Conservation (phyloP, 2,888 invertebrate species). For the Hypomecis atomaria region DNA sequence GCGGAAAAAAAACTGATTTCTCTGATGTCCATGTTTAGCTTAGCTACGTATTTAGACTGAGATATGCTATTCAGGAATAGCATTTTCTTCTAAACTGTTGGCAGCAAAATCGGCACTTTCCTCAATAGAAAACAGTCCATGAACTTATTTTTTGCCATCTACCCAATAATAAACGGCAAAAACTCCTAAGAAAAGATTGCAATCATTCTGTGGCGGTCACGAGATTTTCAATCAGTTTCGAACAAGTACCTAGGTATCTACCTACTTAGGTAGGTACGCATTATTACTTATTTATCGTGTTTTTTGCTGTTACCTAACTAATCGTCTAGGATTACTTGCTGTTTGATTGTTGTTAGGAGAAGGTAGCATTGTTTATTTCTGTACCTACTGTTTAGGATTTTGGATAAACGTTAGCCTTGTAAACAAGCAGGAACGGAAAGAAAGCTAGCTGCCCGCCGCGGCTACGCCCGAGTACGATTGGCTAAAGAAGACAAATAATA, state of each 20-base stretch:
- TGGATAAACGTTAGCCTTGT: too few species aligned
- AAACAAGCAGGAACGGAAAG: too few species aligned
- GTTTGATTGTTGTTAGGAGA: neutral
- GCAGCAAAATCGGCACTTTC: constrained; percentile 2
- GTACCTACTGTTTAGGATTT: too few species aligned
- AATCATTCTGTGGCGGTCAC: constrained; percentile 26
- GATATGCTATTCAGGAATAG: too few species aligned
- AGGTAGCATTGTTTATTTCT: too few species aligned
- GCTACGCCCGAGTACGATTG: too few species aligned
- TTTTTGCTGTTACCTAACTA: constrained; percentile 13
- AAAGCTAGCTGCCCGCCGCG: too few species aligned
- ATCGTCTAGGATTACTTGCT: constrained; percentile 2
- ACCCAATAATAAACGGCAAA: constrained; percentile 8
- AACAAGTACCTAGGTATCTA: neutral
- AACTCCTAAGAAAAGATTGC: constrained; percentile 14
- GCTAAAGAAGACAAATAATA: too few species aligned
- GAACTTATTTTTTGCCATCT: constrained; percentile 20
- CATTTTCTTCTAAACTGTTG: neutral
- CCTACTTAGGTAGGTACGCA: constrained; percentile 3
- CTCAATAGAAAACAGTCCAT: constrained; percentile 23
- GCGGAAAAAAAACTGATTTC: too few species aligned
- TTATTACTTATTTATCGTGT: constrained; percentile 22
- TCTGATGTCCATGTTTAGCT: too few species aligned
- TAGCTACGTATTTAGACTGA: too few species aligned
- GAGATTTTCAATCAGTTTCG: constrained; percentile 8